These are phyloP conservation scores for Falcaria lacertinaria DNA, from an alignment of 2,888 invertebrate species.

Conservation along the genomic window DNA sequence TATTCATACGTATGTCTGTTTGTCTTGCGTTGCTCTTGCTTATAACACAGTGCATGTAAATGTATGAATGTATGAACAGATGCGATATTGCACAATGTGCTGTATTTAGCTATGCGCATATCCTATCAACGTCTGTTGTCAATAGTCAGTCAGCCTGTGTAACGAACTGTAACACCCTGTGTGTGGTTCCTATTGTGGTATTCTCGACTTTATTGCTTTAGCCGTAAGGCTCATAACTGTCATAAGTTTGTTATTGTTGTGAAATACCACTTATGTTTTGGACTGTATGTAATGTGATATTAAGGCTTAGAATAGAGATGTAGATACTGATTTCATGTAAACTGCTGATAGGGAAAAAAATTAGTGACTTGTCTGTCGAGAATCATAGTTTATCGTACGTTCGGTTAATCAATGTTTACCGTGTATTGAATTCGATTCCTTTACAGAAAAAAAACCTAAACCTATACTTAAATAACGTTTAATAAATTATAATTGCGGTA, in stretches of 20 bases:
- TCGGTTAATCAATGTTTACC: too few relatives aligned
- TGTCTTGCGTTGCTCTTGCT: too few relatives aligned
- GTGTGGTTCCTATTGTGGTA: not conserved
- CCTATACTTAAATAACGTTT: too few relatives aligned
- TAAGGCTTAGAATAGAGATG: not conserved
- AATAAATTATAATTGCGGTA: too few relatives aligned
- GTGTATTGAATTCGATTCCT: too few relatives aligned
- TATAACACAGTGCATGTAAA: too few relatives aligned
- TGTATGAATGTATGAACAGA: not conserved
- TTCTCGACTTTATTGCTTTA: not conserved
- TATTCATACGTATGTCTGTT: too few relatives aligned
- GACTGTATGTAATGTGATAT: not conserved
- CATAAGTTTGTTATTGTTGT: not conserved
- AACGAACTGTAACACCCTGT: not conserved
- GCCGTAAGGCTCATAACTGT: not conserved
- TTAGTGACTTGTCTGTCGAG: too few relatives aligned
- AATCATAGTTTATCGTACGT: too few relatives aligned
- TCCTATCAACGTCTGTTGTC: not conserved
- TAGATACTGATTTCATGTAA: too few relatives aligned
- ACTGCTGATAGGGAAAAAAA: too few relatives aligned
- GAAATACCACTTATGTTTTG: not conserved
- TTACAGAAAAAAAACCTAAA: too few relatives aligned
- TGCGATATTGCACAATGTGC: not conserved
- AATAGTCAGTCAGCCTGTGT: not conserved
- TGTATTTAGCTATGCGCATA: slow-evolving; percentile 1